Conservation (phyloP, 2,888 invertebrate genomes). For the Adelognathus sp. region DNA sequence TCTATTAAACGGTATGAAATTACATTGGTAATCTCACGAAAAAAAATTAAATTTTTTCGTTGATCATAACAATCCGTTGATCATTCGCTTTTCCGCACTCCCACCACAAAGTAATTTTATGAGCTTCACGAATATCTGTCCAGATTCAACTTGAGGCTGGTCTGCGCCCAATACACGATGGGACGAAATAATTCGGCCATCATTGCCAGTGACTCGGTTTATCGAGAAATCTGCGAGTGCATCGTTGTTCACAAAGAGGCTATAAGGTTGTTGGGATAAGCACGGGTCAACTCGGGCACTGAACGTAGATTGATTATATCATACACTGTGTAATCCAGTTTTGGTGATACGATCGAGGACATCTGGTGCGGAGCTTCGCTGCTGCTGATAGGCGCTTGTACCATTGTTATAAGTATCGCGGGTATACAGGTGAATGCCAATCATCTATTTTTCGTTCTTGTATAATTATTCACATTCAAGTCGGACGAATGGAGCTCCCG, state of each 20-base stretch:
- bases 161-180: neutral
- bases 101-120: no score
- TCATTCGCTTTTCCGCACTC: no score
- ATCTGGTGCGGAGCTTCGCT: neutral
- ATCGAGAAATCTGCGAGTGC: neutral
- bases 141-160: neutral
- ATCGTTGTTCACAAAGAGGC: neutral
- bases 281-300: no score
- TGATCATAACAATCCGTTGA: no score
- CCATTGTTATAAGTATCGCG: neutral
- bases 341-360: neutral
- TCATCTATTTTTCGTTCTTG: no score
- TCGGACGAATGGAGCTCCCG: no score
- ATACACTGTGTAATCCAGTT: no score
- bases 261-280: neutral
- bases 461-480: no score
- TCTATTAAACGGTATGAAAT: no score
- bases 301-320: no score
- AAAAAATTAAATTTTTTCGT: no score
- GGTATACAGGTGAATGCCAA: neutral
- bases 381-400: neutral
- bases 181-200: neutral
- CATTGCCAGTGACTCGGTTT: neutral
- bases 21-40: no score
- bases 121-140: neutral